Conservation (phyloP, 2,888 invertebrate species). For the Pilophorus perplexus region DNA sequence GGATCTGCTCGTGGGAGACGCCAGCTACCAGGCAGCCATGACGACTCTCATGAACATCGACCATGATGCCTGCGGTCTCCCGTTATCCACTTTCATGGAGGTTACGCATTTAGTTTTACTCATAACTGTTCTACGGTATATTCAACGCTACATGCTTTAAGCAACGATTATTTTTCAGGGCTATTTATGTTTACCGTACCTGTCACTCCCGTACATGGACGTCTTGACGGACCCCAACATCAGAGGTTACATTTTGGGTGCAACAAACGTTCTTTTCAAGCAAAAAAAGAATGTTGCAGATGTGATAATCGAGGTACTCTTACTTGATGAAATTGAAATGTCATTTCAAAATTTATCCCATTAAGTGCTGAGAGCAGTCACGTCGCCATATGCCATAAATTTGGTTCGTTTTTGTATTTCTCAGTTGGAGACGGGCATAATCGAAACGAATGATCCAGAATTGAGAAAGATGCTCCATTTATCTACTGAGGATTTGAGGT, state of each 20-base stretch:
- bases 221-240: conserved; percentile 83
- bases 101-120: neutral
- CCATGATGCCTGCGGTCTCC: conserved; percentile 78
- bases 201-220: conserved; percentile 93
- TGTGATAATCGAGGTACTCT: conserved; percentile 75
- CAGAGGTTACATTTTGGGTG: conserved; percentile 84
- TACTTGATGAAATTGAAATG: neutral
- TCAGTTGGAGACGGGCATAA: conserved; percentile 74
- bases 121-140: neutral
- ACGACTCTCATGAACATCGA: conserved; percentile 64
- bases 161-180: conserved; percentile 67
- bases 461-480: conserved; percentile 79
- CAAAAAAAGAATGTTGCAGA: conserved; percentile 91
- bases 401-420: no score
- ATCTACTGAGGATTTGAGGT: conserved; percentile 86
- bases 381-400: no score
- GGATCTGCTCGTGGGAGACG: conserved; percentile 59
- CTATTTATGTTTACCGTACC: conserved; percentile 90
- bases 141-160: no score
- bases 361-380: no score
- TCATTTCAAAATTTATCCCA: no score
- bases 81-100: conserved; percentile 62
- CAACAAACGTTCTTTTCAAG: conserved; percentile 97
- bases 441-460: conserved; percentile 75
- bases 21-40: conserved; percentile 60